A percentile compares a stretch with the other conserved stretches of the same genome.
Evolutionary conservation across 1,140 invertebrate genomes (phyloP).

Genomic region (Steinernema feltiae): DNA sequence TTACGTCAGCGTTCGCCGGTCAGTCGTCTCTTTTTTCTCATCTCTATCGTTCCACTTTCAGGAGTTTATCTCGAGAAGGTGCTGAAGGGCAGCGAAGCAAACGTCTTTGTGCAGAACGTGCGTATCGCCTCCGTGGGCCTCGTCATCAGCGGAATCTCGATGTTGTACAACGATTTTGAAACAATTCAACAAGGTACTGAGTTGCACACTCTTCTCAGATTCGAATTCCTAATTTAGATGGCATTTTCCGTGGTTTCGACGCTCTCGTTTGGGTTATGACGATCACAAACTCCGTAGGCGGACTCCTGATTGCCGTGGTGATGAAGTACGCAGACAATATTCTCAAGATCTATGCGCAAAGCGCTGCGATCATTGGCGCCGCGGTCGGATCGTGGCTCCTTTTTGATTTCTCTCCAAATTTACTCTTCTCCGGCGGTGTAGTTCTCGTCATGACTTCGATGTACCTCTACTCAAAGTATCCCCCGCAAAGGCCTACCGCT

Average conservation of each 20-base stretch:
- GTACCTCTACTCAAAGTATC: slow-evolving; percentile 5
- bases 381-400: slow-evolving; percentile 55
- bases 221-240: slow-evolving; percentile 38
- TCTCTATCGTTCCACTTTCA: slow-evolving; percentile 23
- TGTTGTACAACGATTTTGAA: slow-evolving; percentile 45
- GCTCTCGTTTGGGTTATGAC: slow-evolving; percentile 75
- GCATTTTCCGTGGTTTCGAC: slow-evolving; percentile 69
- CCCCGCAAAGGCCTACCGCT: too few species aligned
- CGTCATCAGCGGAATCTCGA: slow-evolving; percentile 41
- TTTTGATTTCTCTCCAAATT: slow-evolving; percentile 53
- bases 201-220: background rate
- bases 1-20: slow-evolving; percentile 57
- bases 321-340: slow-evolving; percentile 96
- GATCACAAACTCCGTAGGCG: slow-evolving; percentile 76
- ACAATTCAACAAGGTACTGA: slow-evolving; percentile 38
- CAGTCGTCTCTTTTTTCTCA: slow-evolving; percentile 12
- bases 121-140: slow-evolving; percentile 50
- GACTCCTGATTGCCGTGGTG: slow-evolving; percentile 83
- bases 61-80: slow-evolving; percentile 56
- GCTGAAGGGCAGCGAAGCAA: slow-evolving; percentile 40
- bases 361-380: slow-evolving; percentile 53
- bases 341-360: slow-evolving; percentile 65
- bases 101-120: slow-evolving; percentile 56
- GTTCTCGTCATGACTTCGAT: slow-evolving; percentile 38
- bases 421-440: slow-evolving; percentile 47